A percentile compares a stretch with the other conserved stretches of the same genome.
Conservation (phyloP, 2,888 invertebrate genomes). For the Muschampia plurimacula region DNA sequence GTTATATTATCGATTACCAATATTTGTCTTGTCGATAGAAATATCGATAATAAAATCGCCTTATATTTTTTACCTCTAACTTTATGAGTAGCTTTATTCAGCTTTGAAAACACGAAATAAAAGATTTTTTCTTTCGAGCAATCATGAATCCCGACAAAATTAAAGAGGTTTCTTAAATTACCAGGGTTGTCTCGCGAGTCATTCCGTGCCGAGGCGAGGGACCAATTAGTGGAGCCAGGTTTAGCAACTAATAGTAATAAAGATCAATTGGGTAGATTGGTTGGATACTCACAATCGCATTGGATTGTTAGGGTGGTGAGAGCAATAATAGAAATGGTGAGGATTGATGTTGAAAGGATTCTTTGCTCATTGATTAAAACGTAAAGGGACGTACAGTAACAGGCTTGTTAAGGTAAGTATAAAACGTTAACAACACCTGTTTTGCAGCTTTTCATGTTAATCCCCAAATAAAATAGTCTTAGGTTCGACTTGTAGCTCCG, state of each 20-base stretch:
- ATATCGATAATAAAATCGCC: too few relatives aligned
- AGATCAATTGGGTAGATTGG: constrained; percentile 4
- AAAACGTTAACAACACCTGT: too few relatives aligned
- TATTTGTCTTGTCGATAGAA: too few relatives aligned
- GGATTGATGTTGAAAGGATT: not conserved
- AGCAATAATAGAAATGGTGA: not conserved
- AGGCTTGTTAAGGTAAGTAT: not conserved
- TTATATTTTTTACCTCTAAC: too few relatives aligned
- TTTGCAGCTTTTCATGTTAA: too few relatives aligned
- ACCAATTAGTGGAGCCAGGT: constrained; percentile 18
- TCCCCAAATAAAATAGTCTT: too few relatives aligned
- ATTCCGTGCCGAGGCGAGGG: not conserved
- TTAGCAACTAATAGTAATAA: constrained; percentile 20
- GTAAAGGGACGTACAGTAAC: not conserved
- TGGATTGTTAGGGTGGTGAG: not conserved
- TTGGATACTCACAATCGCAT: not conserved
- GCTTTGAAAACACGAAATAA: constrained; percentile 15
- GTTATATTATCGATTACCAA: too few relatives aligned
- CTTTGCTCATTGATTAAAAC: not conserved
- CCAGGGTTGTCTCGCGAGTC: constrained; percentile 5
- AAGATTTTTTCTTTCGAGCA: not conserved
- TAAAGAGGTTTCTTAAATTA: constrained; percentile 16
- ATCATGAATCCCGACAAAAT: constrained; percentile 11
- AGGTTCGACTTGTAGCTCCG: too few relatives aligned
- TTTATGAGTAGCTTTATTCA: not conserved